phyloP scores from a whole-genome alignment of 2,797 vertebrate genomes.

The Manis javanica region DNA sequence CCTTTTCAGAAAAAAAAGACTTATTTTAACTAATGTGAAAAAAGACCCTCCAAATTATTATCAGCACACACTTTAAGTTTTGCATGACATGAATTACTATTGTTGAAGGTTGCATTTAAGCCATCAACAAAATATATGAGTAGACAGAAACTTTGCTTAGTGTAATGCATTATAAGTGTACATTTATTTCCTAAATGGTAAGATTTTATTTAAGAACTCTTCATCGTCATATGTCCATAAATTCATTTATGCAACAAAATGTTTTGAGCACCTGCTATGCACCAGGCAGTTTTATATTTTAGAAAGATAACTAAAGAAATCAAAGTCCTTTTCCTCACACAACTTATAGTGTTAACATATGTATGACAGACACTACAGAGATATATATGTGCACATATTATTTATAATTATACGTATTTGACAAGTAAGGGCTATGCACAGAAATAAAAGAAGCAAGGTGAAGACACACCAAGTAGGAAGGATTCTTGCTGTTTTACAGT shows the following conservation, averaged over 20 bases:
- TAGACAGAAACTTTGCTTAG: neutral
- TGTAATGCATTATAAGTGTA: neutral
- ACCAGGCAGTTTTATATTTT: neutral
- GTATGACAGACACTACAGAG: neutral
- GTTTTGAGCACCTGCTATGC: neutral
- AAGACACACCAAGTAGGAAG: neutral
- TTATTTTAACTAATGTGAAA: slow-evolving; percentile 53
- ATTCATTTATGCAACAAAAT: slow-evolving; percentile 36
- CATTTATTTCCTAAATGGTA: slow-evolving; percentile 8
- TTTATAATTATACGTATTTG: neutral
- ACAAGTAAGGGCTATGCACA: neutral
- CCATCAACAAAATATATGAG: neutral
- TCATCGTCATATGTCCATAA: neutral
- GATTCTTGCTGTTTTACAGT: neutral
- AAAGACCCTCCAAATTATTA: neutral
- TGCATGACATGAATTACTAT: neutral
- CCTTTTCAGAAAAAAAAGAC: neutral
- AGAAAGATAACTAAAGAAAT: neutral
- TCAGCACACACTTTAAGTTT: neutral
- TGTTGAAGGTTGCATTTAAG: neutral
- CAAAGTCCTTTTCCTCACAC: neutral
- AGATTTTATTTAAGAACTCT: slow-evolving; percentile 20
- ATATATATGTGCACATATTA: neutral
- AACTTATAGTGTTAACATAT: neutral
- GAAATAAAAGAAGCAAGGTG: neutral